phyloP scores from a whole-genome alignment of 2,888 invertebrate genomes.

The Pomacea canaliculata region DNA sequence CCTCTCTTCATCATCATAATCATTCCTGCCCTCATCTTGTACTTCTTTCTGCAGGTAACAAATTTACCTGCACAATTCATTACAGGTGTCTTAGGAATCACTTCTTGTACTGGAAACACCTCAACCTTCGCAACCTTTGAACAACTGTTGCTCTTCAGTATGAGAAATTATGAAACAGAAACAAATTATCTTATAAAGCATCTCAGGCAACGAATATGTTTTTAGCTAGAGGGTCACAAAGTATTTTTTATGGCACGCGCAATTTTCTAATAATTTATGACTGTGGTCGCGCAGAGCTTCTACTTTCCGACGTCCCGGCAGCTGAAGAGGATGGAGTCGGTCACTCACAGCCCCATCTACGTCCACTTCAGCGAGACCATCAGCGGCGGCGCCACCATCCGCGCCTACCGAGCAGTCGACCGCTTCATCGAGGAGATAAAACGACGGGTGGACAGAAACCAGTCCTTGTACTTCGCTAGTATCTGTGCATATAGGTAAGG shows the following conservation, averaged over 20 bases:
- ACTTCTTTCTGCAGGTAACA: constrained; percentile 63
- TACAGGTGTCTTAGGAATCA: no score
- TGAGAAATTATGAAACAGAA: no score
- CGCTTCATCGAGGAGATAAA: constrained; percentile 45
- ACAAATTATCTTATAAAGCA: no score
- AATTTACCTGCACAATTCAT: no score
- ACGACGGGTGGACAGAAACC: constrained; percentile 69
- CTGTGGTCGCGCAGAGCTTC: constrained; percentile 47
- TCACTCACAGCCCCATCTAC: constrained; percentile 60
- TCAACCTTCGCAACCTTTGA: no score
- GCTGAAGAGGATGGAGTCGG: constrained; percentile 62
- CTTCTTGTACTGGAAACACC: no score
- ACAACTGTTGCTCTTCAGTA: no score
- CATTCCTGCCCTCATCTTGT: constrained; percentile 58
- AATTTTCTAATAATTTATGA: no score
- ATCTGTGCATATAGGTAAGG: constrained; percentile 40
- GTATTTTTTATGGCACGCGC: no score
- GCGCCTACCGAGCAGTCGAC: constrained; percentile 51
- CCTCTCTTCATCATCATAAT: constrained; percentile 54
- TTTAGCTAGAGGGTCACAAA: no score
- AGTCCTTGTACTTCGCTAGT: constrained; percentile 76
- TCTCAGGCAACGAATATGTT: no score
- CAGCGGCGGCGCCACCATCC: constrained; percentile 41
- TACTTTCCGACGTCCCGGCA: constrained; percentile 71
- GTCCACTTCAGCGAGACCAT: constrained; percentile 57